Base-by-base conservation (phyloP, 2,113 vertebrate genomes). In the Ardeotis arabs region DNA sequence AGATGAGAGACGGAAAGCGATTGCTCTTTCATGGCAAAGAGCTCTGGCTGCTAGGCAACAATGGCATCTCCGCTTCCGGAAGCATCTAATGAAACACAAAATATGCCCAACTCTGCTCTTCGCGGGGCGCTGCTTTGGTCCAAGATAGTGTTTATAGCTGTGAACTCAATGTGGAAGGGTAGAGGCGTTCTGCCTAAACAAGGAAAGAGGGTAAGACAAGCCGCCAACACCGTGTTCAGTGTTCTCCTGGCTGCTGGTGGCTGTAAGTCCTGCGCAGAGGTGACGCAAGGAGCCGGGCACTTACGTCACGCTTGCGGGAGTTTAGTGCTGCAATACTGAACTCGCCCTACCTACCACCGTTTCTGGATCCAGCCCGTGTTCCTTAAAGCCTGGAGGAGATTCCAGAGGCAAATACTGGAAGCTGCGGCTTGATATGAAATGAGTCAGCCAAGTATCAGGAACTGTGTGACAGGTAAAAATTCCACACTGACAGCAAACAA, bases 211-310 rank as follows among this genome's bases (percentile, higher is more conserved):
- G 75, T 21, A 52, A 44, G 62, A 67, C 13, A 67, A 90, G 17
- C 28, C 47, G 33, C 45, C 62, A 60, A 70, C 67, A 39, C 10
- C 0, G 1, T 44, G 67, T 75, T 75, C 53, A 35, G 45, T 0
- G 5, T 3, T 59, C 12, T 29, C 56, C 2, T 3, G 47, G 90
- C 73, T 84, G 87, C 87, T 76, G 87, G 67, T 5, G 33, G 37
- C 55, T 84, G 39, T 18, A 75, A 28, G 58, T 67, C 62, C 78
- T 50, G 49, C 6, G 2, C 78, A 72, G 62, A 58, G 45, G 17
- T 49, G 50, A 69, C 2, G 4, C 69, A 44, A 52, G 47, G 47
- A 60, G 74, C 70, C n/a, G 69, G 35, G 74, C 52, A 39, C 33
- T 50, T 20, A 13, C 0, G 59, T 68, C 84, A 81, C 53, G 53